phyloP scores from a whole-genome alignment of 2,113 vertebrate species.

The Aphelocoma coerulescens region DNA sequence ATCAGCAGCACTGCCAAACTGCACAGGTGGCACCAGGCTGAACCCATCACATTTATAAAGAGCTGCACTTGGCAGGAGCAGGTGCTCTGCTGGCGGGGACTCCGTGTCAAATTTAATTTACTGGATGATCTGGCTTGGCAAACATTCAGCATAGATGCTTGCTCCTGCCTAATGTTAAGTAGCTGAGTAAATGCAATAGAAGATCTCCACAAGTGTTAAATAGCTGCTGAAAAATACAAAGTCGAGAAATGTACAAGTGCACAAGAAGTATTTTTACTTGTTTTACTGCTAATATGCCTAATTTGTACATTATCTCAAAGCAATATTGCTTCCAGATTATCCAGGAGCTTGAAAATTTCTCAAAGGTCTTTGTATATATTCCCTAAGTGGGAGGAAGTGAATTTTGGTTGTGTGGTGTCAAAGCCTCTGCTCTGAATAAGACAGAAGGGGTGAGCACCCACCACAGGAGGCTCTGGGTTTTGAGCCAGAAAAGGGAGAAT shows the following conservation, averaged over 20 bases:
- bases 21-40: not conserved
- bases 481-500: not conserved
- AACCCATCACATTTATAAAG: slow-evolving; percentile 1
- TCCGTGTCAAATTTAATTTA: slow-evolving; percentile 6
- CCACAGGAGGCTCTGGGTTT: not conserved
- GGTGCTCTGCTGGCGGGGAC: not conserved
- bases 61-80: slow-evolving; percentile 19
- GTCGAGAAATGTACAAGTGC: not conserved
- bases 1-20: not conserved
- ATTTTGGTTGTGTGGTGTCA: not conserved
- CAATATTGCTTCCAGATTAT: not conserved
- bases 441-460: not conserved
- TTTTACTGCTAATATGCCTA: not conserved
- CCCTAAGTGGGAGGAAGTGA: fast-evolving
- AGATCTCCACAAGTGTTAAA: not conserved
- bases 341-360: not conserved
- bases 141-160: not conserved
- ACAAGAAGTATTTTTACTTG: not conserved
- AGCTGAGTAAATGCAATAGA: not conserved
- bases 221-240: not conserved
- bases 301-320: not conserved
- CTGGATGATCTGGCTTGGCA: not conserved
- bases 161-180: not conserved
- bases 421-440: not conserved
- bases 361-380: not conserved